phyloP scores from a whole-genome alignment of 2,888 invertebrate species.

The Gandaritis pyraliata region DNA sequence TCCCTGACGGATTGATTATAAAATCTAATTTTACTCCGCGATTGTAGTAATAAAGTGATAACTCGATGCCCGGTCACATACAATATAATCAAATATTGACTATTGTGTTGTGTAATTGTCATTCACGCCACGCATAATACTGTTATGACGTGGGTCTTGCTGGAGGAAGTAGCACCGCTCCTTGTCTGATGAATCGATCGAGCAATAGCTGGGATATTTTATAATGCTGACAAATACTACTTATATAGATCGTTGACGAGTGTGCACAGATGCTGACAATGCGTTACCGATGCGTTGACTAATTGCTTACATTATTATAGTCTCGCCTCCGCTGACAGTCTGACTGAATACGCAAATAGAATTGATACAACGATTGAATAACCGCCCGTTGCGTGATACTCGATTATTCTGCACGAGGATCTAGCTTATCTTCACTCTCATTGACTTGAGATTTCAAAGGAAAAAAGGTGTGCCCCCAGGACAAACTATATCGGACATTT shows the following conservation, averaged over 20 bases:
- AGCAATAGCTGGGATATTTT: slow-evolving; percentile 12
- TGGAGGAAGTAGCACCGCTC: slow-evolving; percentile 41
- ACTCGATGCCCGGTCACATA: slow-evolving; percentile 35
- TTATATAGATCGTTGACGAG: slow-evolving; percentile 52
- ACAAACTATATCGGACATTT: too few species aligned
- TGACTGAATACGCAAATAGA: slow-evolving; percentile 72
- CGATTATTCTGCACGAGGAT: slow-evolving; percentile 49
- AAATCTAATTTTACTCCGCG: slow-evolving; percentile 38
- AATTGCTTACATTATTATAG: slow-evolving; percentile 72
- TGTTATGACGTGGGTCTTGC: slow-evolving; percentile 47
- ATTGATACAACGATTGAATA: slow-evolving; percentile 71
- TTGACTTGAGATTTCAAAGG: not conserved
- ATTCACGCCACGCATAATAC: slow-evolving; percentile 54
- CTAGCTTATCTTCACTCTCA: slow-evolving; percentile 40
- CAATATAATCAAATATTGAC: slow-evolving; percentile 48
- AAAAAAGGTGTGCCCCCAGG: too few species aligned
- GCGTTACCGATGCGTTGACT: slow-evolving; percentile 71
- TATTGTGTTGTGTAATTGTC: slow-evolving; percentile 54
- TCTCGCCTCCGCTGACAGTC: slow-evolving; percentile 60
- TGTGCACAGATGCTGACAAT: slow-evolving; percentile 64
- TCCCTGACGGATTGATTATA: too few species aligned
- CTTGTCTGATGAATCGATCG: slow-evolving; percentile 13
- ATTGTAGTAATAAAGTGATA: slow-evolving; percentile 38
- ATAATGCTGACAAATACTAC: slow-evolving; percentile 36
- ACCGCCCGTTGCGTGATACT: slow-evolving; percentile 63